Conservation (phyloP, 2,113 vertebrate genomes). For the Sceloporus tristichus region DNA sequence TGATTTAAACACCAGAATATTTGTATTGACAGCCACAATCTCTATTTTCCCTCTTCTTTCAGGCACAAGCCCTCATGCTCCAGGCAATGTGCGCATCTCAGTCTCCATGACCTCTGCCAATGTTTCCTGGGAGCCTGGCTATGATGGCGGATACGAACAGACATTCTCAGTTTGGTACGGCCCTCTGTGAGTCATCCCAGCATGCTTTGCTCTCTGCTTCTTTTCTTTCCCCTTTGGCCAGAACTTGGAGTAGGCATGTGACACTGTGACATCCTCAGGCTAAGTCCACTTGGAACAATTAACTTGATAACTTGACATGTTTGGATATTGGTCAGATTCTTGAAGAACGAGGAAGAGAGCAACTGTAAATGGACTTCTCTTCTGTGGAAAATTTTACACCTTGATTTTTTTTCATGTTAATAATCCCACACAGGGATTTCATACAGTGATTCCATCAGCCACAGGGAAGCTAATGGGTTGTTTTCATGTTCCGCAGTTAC, state of each 20-base stretch:
- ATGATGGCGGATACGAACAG: conserved; percentile 98
- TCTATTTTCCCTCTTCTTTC: conserved; percentile 23
- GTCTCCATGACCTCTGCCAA: conserved; percentile 96
- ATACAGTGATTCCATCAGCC: not conserved
- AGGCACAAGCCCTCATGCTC: conserved; percentile 99
- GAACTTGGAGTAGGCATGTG: conserved; percentile 44
- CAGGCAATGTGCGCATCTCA: conserved; percentile 89
- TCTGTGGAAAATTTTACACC: not conserved
- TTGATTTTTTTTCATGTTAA: not conserved
- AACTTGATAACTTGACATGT: not conserved
- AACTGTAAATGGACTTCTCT: not conserved
- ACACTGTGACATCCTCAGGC: not conserved
- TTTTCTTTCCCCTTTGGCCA: conserved; percentile 71
- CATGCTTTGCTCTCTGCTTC: conserved; percentile 99
- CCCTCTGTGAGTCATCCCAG: conserved; percentile 98
- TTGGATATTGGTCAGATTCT: not conserved
- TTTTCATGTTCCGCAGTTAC: not conserved
- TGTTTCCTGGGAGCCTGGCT: conserved; percentile 97
- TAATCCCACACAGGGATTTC: not conserved
- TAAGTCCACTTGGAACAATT: not conserved
- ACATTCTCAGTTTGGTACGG: conserved; percentile 99
- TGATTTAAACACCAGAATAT: not conserved
- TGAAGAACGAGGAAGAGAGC: conserved; percentile 9
- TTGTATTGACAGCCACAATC: not conserved
- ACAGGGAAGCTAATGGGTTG: not conserved